Percentiles rank a stretch among this genome's conserved stretches.
phyloP scores from a whole-genome alignment of 2,797 vertebrate genomes.

The Garrulus glandarius region DNA sequence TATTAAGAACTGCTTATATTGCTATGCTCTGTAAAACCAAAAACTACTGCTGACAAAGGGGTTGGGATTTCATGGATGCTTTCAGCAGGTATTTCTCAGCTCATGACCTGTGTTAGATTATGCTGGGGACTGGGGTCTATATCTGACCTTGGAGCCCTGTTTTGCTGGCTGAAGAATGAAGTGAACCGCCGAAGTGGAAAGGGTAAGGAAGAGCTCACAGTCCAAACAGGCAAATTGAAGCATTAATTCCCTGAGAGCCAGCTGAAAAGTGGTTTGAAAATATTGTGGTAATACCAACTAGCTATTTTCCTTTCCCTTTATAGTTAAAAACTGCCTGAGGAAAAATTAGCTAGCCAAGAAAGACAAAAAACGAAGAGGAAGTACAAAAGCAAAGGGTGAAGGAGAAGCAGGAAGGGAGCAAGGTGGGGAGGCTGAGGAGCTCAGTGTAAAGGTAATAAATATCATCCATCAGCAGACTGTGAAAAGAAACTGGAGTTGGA shows the following conservation, averaged over 20 bases:
- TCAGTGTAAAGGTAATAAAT: not conserved
- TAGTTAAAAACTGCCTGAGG: not conserved
- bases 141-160: not conserved
- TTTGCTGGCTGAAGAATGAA: not conserved
- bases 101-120: not conserved
- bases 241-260: not conserved
- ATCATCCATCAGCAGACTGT: not conserved
- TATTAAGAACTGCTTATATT: not conserved
- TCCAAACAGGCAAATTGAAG: not conserved
- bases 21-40: not conserved
- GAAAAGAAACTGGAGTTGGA: not conserved
- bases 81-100: not conserved
- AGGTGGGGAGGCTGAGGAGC: not conserved
- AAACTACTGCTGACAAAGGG: not conserved
- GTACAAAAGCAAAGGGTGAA: not conserved
- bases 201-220: not conserved
- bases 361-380: not conserved
- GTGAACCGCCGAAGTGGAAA: not conserved
- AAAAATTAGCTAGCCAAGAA: not conserved
- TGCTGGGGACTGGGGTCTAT: not conserved
- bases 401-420: not conserved
- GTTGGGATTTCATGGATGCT: not conserved
- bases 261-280: not conserved
- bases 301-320: not conserved
- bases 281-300: not conserved